Conservation (phyloP, 2,797 vertebrate genomes). For the Cercopithecus mitis region DNA sequence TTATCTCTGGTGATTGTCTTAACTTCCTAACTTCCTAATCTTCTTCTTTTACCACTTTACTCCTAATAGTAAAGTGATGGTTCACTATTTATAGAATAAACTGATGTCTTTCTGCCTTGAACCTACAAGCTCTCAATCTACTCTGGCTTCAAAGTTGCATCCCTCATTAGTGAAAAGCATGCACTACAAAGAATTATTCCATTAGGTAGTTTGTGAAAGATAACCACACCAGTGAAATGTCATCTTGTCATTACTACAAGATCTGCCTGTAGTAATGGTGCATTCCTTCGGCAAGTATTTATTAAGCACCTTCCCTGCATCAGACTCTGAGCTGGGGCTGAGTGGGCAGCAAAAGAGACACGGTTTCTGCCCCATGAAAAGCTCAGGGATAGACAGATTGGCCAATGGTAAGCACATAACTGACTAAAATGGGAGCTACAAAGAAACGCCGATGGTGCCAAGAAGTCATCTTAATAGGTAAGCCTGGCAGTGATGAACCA, state of each 20-base stretch:
- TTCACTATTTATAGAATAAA: constrained; percentile 41
- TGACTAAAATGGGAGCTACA: neutral
- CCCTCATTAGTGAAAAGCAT: neutral
- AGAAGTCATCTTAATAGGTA: neutral
- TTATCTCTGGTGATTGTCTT: neutral
- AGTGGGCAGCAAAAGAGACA: neutral
- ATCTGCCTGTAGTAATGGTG: neutral
- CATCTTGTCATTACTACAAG: neutral
- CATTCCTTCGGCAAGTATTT: neutral
- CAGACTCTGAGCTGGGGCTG: neutral
- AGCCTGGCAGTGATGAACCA: neutral
- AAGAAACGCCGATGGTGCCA: neutral
- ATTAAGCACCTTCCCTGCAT: neutral
- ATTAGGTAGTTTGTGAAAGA: neutral
- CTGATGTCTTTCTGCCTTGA: neutral
- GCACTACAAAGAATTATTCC: neutral
- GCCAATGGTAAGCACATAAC: neutral
- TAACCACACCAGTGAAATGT: neutral
- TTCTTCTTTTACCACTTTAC: neutral
- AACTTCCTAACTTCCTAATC: constrained; percentile 1
- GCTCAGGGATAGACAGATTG: neutral
- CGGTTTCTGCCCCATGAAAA: neutral
- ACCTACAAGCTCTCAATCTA: neutral
- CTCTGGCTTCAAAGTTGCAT: neutral
- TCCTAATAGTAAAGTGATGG: neutral